Percentiles rank a stretch among this genome's conserved stretches.
phyloP scores from a whole-genome alignment of 1,140 invertebrate genomes.

The Hylaeus volcanicus region DNA sequence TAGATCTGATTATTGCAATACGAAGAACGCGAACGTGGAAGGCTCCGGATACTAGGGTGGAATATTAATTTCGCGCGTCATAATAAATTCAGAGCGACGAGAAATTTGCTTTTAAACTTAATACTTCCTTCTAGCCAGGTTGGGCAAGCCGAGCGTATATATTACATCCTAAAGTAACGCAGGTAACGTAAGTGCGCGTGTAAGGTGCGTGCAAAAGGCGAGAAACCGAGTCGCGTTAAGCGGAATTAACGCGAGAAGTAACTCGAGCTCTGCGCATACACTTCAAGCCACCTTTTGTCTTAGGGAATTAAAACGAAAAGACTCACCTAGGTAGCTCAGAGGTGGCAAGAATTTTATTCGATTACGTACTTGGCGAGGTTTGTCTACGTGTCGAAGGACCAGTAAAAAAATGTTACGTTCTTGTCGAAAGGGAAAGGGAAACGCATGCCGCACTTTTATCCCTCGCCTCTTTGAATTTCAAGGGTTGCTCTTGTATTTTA shows the following conservation, averaged over 20 bases:
- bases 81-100: slow-evolving; percentile 31
- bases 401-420: background rate
- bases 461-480: background rate
- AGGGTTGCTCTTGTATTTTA: background rate
- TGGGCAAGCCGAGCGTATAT: slow-evolving; percentile 25
- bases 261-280: slow-evolving; percentile 19
- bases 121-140: slow-evolving; percentile 50
- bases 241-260: slow-evolving; percentile 57
- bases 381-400: background rate
- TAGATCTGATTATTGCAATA: background rate
- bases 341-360: background rate
- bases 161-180: slow-evolving; percentile 55
- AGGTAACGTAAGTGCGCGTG: slow-evolving; percentile 50
- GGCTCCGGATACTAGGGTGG: background rate
- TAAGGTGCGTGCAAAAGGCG: slow-evolving; percentile 55
- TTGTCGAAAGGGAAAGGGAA: background rate
- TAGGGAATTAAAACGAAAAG: slow-evolving; percentile 51
- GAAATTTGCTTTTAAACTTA: slow-evolving; percentile 54
- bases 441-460: no score
- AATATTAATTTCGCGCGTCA: slow-evolving; percentile 33
- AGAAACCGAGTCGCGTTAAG: slow-evolving; percentile 56
- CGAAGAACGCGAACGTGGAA: background rate
- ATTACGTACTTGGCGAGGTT: background rate
- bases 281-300: slow-evolving; percentile 41
- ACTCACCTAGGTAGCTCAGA: background rate